Conservation (phyloP, 2,888 invertebrate species). For the Apamea crenata region DNA sequence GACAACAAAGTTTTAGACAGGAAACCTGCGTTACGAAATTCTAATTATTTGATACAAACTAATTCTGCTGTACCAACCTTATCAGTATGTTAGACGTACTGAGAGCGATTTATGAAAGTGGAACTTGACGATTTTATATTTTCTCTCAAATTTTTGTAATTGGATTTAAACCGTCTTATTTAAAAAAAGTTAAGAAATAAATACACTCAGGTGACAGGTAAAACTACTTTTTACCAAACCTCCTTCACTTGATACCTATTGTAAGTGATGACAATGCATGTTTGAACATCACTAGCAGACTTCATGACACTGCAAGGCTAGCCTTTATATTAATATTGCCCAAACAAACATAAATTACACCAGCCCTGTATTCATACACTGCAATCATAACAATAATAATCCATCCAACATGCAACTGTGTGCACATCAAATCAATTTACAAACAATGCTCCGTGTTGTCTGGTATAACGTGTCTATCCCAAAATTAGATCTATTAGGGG, state of each 20-base stretch:
- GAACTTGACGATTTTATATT: too few relatives aligned
- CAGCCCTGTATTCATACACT: constrained; percentile 20
- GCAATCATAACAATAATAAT: constrained; percentile 58
- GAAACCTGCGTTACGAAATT: neutral
- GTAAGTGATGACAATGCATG: neutral
- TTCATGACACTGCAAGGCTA: constrained; percentile 3
- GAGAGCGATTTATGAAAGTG: neutral
- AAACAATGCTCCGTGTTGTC: constrained; percentile 60
- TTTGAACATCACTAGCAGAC: neutral
- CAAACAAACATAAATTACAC: constrained; percentile 27
- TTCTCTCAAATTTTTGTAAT: too few relatives aligned
- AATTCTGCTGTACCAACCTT: neutral
- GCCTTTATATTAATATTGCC: neutral
- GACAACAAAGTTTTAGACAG: neutral
- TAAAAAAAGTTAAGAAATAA: neutral
- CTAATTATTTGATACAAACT: neutral
- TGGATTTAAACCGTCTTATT: too few relatives aligned
- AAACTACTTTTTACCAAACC: neutral
- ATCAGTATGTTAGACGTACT: neutral
- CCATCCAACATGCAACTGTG: constrained; percentile 53
- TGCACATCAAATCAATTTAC: constrained; percentile 66
- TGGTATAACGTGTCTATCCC: constrained; percentile 71
- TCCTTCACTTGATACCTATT: neutral
- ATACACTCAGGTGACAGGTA: neutral
- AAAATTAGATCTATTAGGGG: constrained; percentile 79